phyloP scores from a whole-genome alignment of 2,888 invertebrate species.

The Drosophila nr. medialis region DNA sequence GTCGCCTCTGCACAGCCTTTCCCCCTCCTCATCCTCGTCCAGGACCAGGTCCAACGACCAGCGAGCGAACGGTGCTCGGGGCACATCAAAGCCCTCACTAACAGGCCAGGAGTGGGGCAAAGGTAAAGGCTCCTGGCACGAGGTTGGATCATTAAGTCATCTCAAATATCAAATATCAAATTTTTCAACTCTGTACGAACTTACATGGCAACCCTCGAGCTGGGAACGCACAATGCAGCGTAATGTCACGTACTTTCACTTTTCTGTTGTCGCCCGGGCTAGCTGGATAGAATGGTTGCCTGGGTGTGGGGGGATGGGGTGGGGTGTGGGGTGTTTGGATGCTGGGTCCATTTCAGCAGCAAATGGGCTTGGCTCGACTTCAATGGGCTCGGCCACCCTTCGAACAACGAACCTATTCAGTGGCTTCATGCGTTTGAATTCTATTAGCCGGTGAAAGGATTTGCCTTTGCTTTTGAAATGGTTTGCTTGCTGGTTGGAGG shows the following conservation, averaged over 20 bases:
- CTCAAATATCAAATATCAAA: not conserved
- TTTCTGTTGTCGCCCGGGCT: constrained; percentile 43
- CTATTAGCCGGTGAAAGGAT: constrained; percentile 77
- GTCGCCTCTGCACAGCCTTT: not conserved
- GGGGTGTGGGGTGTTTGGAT: not conserved
- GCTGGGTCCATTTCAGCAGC: constrained; percentile 20
- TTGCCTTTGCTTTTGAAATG: constrained; percentile 51
- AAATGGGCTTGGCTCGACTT: constrained; percentile 54
- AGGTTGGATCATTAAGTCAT: constrained; percentile 31
- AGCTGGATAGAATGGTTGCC: not conserved
- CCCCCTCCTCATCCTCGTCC: constrained; percentile 1
- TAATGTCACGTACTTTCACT: constrained; percentile 78
- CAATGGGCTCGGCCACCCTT: constrained; percentile 54
- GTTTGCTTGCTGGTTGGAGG: not conserved
- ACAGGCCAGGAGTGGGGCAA: constrained; percentile 9
- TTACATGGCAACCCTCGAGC: constrained; percentile 39
- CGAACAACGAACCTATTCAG: constrained; percentile 78
- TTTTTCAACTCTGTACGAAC: not conserved
- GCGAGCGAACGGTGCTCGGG: constrained; percentile 37
- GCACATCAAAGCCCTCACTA: constrained; percentile 63
- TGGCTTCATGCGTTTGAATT: constrained; percentile 77
- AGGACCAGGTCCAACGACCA: constrained; percentile 5
- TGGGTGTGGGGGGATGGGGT: not conserved
- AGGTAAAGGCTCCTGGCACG: constrained; percentile 17
- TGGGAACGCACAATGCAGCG: constrained; percentile 42